Conservation (phyloP, 2,113 vertebrate genomes). For the Tupaia chinensis region DNA sequence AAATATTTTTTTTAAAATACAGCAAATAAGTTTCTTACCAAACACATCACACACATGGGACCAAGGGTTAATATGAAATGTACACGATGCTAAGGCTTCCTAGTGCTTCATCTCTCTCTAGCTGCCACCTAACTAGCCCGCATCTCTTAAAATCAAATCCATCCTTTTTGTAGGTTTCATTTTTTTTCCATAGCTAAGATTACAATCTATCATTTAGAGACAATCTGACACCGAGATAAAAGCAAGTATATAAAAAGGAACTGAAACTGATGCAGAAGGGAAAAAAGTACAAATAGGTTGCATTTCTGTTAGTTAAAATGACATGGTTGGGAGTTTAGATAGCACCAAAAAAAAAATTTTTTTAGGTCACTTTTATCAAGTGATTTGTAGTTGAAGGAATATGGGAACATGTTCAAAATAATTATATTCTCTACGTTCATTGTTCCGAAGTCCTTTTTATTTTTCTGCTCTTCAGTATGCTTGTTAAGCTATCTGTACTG, state of each 20-base stretch:
- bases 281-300: slow-evolving; percentile 67
- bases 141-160: slow-evolving; percentile 72
- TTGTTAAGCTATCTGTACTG: not conserved
- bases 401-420: slow-evolving; percentile 60
- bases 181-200: slow-evolving; percentile 71
- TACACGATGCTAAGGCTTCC: not conserved
- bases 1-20: slow-evolving; percentile 41
- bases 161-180: slow-evolving; percentile 74
- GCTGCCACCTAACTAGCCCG: slow-evolving; percentile 41
- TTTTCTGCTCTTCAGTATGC: not conserved
- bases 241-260: slow-evolving; percentile 78
- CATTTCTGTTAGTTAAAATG: slow-evolving; percentile 75
- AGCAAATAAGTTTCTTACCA: not conserved
- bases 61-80: slow-evolving; percentile 46
- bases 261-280: slow-evolving; percentile 65
- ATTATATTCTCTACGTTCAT: slow-evolving; percentile 37
- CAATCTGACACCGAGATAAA: slow-evolving; percentile 79
- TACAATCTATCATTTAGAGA: slow-evolving; percentile 79
- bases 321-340: slow-evolving; percentile 37
- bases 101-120: not conserved
- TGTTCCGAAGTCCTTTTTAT: slow-evolving; percentile 25
- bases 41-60: not conserved
- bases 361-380: slow-evolving; percentile 71
- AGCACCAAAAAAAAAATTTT: not conserved
- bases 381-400: slow-evolving; percentile 26